Evolutionary conservation across 2,888 invertebrate genomes (phyloP).

Genomic region (Agonopterix heracliana): DNA sequence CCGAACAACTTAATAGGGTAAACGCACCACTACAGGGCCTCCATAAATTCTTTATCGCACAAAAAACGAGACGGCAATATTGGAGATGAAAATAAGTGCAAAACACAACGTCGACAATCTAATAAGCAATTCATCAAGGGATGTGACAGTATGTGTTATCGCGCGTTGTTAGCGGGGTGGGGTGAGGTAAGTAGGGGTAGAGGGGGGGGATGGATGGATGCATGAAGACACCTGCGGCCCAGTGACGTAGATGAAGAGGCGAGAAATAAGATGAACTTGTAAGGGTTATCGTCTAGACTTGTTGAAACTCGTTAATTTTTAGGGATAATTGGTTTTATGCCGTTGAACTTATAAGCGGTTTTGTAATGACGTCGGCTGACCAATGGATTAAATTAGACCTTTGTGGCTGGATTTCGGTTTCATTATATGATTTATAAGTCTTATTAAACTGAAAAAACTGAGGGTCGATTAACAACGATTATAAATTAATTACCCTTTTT

Average conservation of each 20-base stretch:
- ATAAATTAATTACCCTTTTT: no score
- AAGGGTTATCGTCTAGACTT: conserved; percentile 41
- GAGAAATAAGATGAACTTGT: conserved; percentile 45
- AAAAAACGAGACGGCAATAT: conserved; percentile 37
- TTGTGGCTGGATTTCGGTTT: no score
- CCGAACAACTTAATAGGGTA: conserved; percentile 36
- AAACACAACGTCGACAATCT: conserved; percentile 53
- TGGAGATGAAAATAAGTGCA: conserved; percentile 45
- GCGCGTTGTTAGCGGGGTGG: conserved; percentile 23
- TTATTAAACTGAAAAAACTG: no score
- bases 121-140: conserved; percentile 69
- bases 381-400: no score
- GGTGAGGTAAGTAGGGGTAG: conserved; percentile 1
- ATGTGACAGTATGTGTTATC: conserved; percentile 66
- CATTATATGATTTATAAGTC: no score
- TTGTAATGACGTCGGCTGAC: no score
- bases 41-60: conserved; percentile 31
- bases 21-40: conserved; percentile 29
- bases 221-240: conserved; percentile 53
- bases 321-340: no score
- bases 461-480: no score
- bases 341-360: no score
- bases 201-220: conserved; percentile 17
- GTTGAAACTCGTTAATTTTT: conserved; percentile 16
- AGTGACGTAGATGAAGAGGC: conserved; percentile 49